Conservation (phyloP, 2,888 invertebrate species). For the Linnaemya tessellans region DNA sequence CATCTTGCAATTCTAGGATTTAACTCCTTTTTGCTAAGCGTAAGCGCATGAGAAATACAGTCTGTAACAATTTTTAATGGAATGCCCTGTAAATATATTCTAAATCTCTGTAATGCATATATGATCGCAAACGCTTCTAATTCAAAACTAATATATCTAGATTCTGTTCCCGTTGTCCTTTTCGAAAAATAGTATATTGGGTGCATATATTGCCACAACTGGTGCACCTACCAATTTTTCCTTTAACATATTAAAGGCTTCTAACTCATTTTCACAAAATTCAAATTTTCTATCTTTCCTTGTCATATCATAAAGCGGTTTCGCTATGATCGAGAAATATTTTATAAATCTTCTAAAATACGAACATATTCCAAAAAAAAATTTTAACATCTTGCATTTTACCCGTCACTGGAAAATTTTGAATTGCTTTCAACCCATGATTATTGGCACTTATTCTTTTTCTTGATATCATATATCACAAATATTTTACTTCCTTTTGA, state of each 20-base stretch:
- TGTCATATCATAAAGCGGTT: slow-evolving; percentile 51
- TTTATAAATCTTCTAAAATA: slow-evolving; percentile 63
- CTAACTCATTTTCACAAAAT: slow-evolving; percentile 49
- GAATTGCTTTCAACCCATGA: slow-evolving; percentile 23
- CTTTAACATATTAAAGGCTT: slow-evolving; percentile 63
- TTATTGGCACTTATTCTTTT: slow-evolving; percentile 32
- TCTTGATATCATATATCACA: slow-evolving; percentile 71
- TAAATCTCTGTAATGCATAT: neutral
- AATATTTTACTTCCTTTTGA: slow-evolving; percentile 54
- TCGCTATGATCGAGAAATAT: slow-evolving; percentile 55
- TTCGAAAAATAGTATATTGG: slow-evolving; percentile 78
- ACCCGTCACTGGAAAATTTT: slow-evolving; percentile 21
- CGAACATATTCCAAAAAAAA: slow-evolving; percentile 57
- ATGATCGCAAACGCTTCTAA: neutral
- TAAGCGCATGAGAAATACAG: neutral
- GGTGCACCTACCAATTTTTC: slow-evolving; percentile 51
- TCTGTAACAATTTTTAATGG: neutral
- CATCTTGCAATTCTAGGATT: too few species aligned
- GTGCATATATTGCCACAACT: slow-evolving; percentile 74
- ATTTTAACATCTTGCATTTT: slow-evolving; percentile 52
- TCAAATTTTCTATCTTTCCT: slow-evolving; percentile 51
- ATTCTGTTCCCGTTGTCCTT: slow-evolving; percentile 40
- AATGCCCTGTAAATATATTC: too few species aligned
- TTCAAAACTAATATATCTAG: neutral
- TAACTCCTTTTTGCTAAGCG: neutral